A percentile compares a stretch with the other conserved stretches of the same genome.
These are phyloP conservation scores for Mythimna impura DNA, from an alignment of 2,888 invertebrate species.

Conservation along the genomic window DNA sequence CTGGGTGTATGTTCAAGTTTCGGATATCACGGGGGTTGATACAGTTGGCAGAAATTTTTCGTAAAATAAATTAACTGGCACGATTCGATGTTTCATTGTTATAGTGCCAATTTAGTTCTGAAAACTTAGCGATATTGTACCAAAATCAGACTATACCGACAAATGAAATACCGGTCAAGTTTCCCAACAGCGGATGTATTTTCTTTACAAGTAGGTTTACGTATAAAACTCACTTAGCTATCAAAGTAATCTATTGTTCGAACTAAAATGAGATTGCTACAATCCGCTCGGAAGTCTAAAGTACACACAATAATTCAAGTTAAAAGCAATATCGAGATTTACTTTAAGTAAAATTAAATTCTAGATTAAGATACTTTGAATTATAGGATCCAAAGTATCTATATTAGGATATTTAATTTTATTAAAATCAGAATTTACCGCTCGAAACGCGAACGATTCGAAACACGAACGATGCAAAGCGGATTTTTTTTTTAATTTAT, in stretches of 20 bases:
- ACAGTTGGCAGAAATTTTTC: not conserved
- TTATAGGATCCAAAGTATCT: too few species aligned
- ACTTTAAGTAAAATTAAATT: not conserved
- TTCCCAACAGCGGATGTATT: not conserved
- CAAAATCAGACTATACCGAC: not conserved
- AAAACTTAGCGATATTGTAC: not conserved
- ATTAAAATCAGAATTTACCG: too few species aligned
- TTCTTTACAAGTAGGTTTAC: not conserved
- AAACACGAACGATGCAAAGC: too few species aligned
- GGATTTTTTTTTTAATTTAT: too few species aligned
- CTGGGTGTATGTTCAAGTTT: too few species aligned
- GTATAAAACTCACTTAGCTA: constrained; percentile 6
- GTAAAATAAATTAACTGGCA: not conserved
- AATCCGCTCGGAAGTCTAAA: not conserved
- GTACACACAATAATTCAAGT: constrained; percentile 17
- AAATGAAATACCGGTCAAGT: not conserved
- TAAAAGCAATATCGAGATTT: constrained; percentile 12
- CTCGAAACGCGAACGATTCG: too few species aligned
- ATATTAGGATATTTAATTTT: too few species aligned
- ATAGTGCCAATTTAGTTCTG: not conserved
- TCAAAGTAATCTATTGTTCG: constrained; percentile 8
- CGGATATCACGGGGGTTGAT: not conserved
- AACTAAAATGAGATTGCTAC: constrained; percentile 24
- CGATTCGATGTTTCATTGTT: not conserved
- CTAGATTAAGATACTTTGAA: too few species aligned